Percentiles rank a stretch among this genome's conserved stretches.
These are phyloP conservation scores for Furnarius figulus DNA, from an alignment of 2,113 vertebrate genomes.

Conservation along the genomic window DNA sequence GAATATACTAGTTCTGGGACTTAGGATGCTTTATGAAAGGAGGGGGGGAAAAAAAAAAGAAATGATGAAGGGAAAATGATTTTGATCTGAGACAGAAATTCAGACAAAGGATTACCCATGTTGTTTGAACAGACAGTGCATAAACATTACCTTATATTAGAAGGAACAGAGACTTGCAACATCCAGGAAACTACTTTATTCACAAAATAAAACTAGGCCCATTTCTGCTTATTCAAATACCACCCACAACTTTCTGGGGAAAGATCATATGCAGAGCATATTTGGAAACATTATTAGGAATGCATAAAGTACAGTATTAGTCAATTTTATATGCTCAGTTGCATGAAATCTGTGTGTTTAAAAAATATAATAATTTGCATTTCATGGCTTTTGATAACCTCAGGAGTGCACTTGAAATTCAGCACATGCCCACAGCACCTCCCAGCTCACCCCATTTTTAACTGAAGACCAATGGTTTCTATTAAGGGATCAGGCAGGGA, in stretches of 20 bases:
- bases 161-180: constrained; percentile 17
- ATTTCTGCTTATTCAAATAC: constrained; percentile 79
- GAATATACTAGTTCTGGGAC: constrained; percentile 63
- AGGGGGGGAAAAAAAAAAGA: neutral
- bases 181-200: constrained; percentile 61
- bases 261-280: constrained; percentile 79
- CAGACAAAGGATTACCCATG: constrained; percentile 57
- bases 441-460: constrained; percentile 92
- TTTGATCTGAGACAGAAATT: constrained; percentile 69
- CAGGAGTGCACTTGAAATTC: constrained; percentile 89
- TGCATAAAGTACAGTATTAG: constrained; percentile 87
- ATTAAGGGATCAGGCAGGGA: constrained; percentile 96
- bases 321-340: constrained; percentile 88
- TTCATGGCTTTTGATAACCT: constrained; percentile 85
- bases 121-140: constrained; percentile 65
- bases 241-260: constrained; percentile 79
- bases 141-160: constrained; percentile 43
- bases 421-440: constrained; percentile 85
- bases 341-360: constrained; percentile 86
- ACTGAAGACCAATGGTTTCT: constrained; percentile 98
- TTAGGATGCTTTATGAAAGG: constrained; percentile 51
- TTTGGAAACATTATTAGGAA: constrained; percentile 85
- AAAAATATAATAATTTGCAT: constrained; percentile 89
- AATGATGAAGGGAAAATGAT: constrained; percentile 43
- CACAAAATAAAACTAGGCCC: constrained; percentile 69